A percentile compares a stretch with the other conserved stretches of the same genome.
Evolutionary conservation across 2,888 invertebrate genomes (phyloP).

Genomic region (Monoplex corrugatus): DNA sequence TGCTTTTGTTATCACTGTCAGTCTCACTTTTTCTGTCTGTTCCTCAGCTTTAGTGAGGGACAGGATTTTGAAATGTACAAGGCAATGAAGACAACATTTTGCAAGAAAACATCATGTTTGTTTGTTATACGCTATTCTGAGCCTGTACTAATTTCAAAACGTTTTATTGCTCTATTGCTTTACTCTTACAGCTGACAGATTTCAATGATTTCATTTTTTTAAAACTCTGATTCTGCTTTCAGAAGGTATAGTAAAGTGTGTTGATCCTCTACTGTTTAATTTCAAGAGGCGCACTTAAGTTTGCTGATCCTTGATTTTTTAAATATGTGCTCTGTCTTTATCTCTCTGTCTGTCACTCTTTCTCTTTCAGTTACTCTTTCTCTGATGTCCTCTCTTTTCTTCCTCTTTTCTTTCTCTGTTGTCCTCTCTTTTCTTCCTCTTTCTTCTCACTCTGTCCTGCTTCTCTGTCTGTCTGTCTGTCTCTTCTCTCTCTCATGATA

Average conservation of each 20-base stretch:
- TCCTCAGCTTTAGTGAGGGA: too few relatives aligned
- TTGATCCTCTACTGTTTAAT: not conserved
- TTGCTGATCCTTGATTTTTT: not conserved
- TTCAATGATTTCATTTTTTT: not conserved
- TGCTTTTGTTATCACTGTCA: too few relatives aligned
- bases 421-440: not conserved
- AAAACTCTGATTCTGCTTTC: not conserved
- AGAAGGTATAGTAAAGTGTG: not conserved
- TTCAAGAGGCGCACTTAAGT: not conserved
- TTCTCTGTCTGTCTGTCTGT: too few relatives aligned
- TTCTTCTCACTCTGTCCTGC: too few relatives aligned
- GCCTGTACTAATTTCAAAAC: not conserved
- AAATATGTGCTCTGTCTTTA: not conserved
- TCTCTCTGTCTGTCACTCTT: too few relatives aligned
- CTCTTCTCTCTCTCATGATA: too few relatives aligned
- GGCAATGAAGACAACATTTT: conserved; percentile 11
- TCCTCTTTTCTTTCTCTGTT: conserved; percentile 73
- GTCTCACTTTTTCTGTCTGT: too few relatives aligned
- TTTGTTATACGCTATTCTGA: conserved; percentile 40
- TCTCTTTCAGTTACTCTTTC: too few relatives aligned
- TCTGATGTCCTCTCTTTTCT: not conserved
- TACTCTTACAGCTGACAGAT: too few relatives aligned
- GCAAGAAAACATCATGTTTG: conserved; percentile 1
- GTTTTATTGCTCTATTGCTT: too few relatives aligned
- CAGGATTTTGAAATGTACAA: not conserved